Conservation (phyloP, 2,113 vertebrate genomes). For the Gopherus evgoodei region DNA sequence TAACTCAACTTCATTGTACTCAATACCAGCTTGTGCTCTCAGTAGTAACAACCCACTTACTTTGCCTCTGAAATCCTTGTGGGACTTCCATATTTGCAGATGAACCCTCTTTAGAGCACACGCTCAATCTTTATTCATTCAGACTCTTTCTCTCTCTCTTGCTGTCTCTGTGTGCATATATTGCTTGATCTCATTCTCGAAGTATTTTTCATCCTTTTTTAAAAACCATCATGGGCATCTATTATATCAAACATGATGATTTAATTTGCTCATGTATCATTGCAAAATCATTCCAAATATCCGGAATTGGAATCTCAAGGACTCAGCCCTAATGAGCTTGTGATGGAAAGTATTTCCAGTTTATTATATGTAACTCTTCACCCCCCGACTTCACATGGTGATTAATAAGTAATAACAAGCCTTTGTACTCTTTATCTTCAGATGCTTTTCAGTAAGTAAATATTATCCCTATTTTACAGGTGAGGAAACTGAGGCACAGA, state of each 20-base stretch:
- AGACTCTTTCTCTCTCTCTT: background rate
- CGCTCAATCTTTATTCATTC: background rate
- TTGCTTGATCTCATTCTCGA: background rate
- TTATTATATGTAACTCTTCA: slow-evolving; percentile 15
- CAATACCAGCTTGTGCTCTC: background rate
- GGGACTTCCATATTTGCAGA: background rate
- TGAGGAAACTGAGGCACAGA: background rate
- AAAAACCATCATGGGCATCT: background rate
- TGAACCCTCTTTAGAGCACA: background rate
- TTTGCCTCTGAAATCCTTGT: background rate
- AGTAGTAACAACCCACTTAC: accelerated
- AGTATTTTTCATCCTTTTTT: background rate
- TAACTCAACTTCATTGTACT: background rate
- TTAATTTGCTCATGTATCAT: background rate
- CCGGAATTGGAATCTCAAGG: background rate
- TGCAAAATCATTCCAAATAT: background rate
- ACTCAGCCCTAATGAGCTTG: background rate
- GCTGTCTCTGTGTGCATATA: background rate
- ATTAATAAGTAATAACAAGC: slow-evolving; percentile 59
- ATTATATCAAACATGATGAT: background rate
- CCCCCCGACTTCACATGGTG: background rate
- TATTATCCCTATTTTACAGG: slow-evolving; percentile 51
- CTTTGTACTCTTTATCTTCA: slow-evolving; percentile 16
- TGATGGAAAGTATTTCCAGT: background rate
- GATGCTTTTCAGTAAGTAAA: background rate